These are phyloP conservation scores for Phainopepla nitens DNA, from an alignment of 2,113 vertebrate genomes.

Conservation along the genomic window DNA sequence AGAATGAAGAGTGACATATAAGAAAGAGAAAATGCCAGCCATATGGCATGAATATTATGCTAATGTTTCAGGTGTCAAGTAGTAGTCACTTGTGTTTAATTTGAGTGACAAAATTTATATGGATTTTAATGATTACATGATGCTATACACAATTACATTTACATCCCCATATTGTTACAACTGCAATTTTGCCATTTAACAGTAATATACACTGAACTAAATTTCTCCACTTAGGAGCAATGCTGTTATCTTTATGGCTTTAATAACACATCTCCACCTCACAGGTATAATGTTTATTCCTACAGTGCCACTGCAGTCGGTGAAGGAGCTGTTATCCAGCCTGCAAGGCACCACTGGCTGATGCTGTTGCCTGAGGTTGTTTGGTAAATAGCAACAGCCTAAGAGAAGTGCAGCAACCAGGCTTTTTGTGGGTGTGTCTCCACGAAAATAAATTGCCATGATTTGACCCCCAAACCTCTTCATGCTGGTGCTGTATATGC, in stretches of 20 bases:
- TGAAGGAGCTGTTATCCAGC: background rate
- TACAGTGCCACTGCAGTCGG: background rate
- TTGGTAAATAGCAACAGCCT: background rate
- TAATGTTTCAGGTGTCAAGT: conserved; percentile 58
- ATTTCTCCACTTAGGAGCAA: background rate
- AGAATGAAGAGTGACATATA: conserved; percentile 60
- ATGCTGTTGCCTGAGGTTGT: fast-evolving
- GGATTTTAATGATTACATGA: conserved; percentile 42
- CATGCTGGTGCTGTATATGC: background rate
- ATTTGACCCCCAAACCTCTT: background rate
- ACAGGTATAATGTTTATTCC: background rate
- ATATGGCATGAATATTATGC: conserved; percentile 59
- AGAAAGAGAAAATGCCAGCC: conserved; percentile 59
- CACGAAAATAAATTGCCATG: background rate
- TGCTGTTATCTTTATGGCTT: conserved; percentile 6
- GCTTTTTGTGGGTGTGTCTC: background rate
- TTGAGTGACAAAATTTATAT: conserved; percentile 40
- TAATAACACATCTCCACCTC: background rate
- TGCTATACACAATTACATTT: conserved; percentile 56
- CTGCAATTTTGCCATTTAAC: conserved; percentile 21
- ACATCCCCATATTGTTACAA: conserved; percentile 33
- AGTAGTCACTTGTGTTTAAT: conserved; percentile 32
- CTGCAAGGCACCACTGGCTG: background rate
- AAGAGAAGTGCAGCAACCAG: background rate
- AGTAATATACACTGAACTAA: background rate